phyloP scores from a whole-genome alignment of 2,888 invertebrate genomes.

The Allygus modestus region DNA sequence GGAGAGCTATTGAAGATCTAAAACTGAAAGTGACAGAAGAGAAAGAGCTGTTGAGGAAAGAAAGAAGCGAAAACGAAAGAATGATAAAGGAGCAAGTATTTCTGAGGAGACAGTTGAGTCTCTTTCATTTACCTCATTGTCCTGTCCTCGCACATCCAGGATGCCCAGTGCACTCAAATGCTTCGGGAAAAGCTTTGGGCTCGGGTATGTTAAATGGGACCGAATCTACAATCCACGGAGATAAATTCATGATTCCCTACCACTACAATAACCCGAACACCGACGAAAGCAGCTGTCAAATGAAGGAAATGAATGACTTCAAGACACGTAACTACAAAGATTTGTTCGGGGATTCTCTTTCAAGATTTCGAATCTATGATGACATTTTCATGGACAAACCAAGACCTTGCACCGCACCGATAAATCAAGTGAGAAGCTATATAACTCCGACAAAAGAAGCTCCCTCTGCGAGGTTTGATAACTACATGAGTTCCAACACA shows the following conservation, averaged over 20 bases:
- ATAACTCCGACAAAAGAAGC: background rate
- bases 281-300: background rate
- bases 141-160: background rate
- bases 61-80: slow-evolving; percentile 24
- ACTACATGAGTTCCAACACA: background rate
- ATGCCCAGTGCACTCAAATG: slow-evolving; percentile 9
- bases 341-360: background rate
- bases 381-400: background rate
- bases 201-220: background rate
- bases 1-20: slow-evolving; percentile 27
- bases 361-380: background rate
- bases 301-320: background rate
- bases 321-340: background rate
- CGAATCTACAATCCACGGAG: background rate
- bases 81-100: slow-evolving; percentile 10
- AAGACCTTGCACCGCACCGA: background rate
- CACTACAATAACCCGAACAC: background rate
- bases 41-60: slow-evolving; percentile 11
- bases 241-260: background rate
- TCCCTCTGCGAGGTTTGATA: background rate
- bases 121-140: slow-evolving; percentile 15
- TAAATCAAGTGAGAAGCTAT: background rate
- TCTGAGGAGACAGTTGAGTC: background rate
- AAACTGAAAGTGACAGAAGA: slow-evolving; percentile 36
- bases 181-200: background rate